phyloP scores from a whole-genome alignment of 2,113 vertebrate species.

The Cygnus atratus region DNA sequence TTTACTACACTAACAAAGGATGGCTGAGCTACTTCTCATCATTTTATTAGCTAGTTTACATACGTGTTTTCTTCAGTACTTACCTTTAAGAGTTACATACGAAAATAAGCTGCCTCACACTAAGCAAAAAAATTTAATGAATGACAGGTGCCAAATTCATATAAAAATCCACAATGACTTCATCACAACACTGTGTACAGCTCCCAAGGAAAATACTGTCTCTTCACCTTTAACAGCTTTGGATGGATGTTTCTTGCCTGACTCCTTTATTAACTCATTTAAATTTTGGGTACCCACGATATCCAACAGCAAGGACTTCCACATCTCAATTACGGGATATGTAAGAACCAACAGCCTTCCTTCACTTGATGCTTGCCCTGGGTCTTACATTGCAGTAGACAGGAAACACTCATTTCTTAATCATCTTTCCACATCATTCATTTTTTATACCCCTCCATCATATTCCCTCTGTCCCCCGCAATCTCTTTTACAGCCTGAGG shows the following conservation, averaged over 20 bases:
- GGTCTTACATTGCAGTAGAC: rapidly evolving
- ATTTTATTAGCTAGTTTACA: background rate
- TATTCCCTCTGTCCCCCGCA: rapidly evolving
- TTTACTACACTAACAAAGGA: background rate
- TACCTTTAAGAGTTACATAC: background rate
- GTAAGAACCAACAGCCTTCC: rapidly evolving
- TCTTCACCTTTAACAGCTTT: background rate
- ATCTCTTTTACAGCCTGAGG: background rate
- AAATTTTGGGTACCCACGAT: background rate
- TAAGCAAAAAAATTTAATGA: rapidly evolving
- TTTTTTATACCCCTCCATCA: background rate
- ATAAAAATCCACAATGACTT: background rate
- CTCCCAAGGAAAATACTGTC: background rate
- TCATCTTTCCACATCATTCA: background rate
- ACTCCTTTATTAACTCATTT: background rate
- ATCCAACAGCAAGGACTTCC: background rate
- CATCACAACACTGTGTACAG: background rate
- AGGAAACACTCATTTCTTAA: background rate
- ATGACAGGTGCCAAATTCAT: background rate
- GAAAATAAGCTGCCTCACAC: background rate
- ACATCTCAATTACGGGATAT: background rate
- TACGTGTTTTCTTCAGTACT: background rate
- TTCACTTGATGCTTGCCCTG: background rate
- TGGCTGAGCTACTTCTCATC: background rate
- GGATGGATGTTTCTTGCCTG: background rate